These are phyloP conservation scores for Heteromormyrus szaboi DNA, from an alignment of 2,797 vertebrate species.

Conservation along the genomic window DNA sequence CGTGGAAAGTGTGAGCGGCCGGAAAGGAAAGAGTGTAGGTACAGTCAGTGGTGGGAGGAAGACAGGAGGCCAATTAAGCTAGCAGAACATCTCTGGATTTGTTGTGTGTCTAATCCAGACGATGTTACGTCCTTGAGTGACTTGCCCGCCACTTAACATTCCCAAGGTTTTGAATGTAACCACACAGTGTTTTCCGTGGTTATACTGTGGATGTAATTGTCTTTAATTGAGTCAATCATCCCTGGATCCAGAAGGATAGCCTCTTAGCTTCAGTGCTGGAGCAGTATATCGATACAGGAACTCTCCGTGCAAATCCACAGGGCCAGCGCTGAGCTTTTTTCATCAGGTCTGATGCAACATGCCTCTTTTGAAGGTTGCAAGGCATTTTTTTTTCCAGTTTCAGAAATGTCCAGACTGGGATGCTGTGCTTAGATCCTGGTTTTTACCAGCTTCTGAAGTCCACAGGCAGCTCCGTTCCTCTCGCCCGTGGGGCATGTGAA, in stretches of 20 bases:
- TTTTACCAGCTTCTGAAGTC: background rate
- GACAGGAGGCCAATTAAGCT: background rate
- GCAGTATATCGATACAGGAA: background rate
- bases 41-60: background rate
- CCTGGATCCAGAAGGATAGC: background rate
- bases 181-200: background rate
- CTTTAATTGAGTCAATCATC: background rate
- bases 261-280: background rate
- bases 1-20: background rate
- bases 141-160: background rate
- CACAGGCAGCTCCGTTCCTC: background rate
- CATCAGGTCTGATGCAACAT: background rate
- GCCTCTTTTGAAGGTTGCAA: background rate
- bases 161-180: background rate
- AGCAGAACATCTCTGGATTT: background rate
- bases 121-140: background rate
- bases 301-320: background rate
- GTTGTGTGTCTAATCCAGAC: background rate
- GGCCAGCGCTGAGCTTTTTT: background rate
- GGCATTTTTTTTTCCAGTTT: background rate
- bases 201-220: background rate
- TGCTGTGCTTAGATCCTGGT: background rate
- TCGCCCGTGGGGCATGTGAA: background rate
- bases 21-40: background rate
- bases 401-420: background rate